Percentiles rank a stretch among this genome's conserved stretches.
Conservation (phyloP, 2,888 invertebrate genomes). For the Apeira syringaria region DNA sequence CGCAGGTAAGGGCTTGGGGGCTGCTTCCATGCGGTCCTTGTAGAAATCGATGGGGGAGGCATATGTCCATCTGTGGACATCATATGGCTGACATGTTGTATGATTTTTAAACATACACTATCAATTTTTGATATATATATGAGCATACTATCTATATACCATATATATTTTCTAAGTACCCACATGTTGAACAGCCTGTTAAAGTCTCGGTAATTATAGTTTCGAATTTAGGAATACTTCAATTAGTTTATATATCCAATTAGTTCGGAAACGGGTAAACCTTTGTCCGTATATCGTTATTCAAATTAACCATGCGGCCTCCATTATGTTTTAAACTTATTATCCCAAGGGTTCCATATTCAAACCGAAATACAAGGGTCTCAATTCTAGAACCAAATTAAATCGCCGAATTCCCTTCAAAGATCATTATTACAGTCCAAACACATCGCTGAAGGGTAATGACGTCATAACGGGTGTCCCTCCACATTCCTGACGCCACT, state of each 20-base stretch:
- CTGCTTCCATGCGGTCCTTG: too few relatives aligned
- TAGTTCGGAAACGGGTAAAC: conserved; percentile 12
- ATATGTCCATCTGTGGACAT: too few relatives aligned
- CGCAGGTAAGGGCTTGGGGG: too few relatives aligned
- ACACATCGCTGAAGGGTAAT: conserved; percentile 13
- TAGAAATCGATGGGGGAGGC: too few relatives aligned
- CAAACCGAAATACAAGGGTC: conserved; percentile 13
- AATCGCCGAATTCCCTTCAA: conserved; percentile 23
- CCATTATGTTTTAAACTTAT: conserved; percentile 17
- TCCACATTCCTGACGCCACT: conserved; percentile 43
- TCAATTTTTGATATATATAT: too few relatives aligned
- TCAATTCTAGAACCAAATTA: conserved; percentile 10
- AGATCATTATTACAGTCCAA: conserved; percentile 23
- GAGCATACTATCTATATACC: too few relatives aligned
- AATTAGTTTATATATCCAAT: conserved; percentile 12
- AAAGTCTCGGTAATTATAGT: too few relatives aligned
- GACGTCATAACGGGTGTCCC: conserved; percentile 40
- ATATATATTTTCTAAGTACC: too few relatives aligned
- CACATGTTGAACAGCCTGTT: too few relatives aligned
- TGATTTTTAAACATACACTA: too few relatives aligned
- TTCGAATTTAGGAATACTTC: conserved; percentile 1
- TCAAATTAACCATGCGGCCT: conserved; percentile 16
- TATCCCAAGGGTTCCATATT: conserved; percentile 5
- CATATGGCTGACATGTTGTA: too few relatives aligned
- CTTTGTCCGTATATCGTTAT: conserved; percentile 8